phyloP scores from a whole-genome alignment of 2,113 vertebrate species.

The Cinclus mexicanus region DNA sequence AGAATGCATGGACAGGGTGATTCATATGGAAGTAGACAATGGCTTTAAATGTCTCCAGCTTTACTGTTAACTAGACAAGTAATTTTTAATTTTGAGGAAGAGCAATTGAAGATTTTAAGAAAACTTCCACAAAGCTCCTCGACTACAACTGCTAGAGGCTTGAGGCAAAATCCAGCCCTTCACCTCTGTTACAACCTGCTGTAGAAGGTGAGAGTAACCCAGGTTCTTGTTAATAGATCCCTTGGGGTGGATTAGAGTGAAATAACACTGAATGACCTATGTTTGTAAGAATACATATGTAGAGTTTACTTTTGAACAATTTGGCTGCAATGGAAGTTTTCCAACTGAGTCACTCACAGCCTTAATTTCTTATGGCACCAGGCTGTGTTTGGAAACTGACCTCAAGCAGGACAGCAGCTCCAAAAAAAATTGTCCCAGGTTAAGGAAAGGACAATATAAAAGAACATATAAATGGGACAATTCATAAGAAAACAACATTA shows the following conservation, averaged over 20 bases:
- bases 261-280: neutral
- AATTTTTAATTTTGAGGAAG: neutral
- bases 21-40: neutral
- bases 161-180: neutral
- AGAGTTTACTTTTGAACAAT: neutral
- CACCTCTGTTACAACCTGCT: neutral
- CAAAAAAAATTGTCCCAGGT: neutral
- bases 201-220: neutral
- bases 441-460: neutral
- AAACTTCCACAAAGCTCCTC: neutral
- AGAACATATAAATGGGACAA: neutral
- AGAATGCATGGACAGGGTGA: neutral
- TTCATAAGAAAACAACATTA: neutral
- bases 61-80: neutral
- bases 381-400: neutral
- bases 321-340: neutral
- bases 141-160: neutral
- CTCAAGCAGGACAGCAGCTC: neutral
- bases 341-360: neutral
- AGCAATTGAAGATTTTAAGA: neutral
- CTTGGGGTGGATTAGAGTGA: neutral
- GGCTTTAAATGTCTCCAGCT: neutral
- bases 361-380: neutral
- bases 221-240: neutral
- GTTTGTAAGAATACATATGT: neutral